Evolutionary conservation across 2,888 invertebrate species (phyloP).

Genomic region (Globia sparganii): DNA sequence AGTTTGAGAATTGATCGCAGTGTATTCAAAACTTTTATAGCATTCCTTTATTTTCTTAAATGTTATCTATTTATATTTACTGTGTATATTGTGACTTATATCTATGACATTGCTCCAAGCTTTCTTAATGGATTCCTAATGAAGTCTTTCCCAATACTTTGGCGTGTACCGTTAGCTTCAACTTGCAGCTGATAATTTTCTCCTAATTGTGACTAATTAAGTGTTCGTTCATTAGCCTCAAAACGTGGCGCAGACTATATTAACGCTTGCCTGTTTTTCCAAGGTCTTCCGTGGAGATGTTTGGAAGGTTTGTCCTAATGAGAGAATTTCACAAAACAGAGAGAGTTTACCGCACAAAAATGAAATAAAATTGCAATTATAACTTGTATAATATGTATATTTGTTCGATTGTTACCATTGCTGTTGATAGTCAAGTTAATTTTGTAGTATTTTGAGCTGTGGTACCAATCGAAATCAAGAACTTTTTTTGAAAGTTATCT

Average conservation of each 20-base stretch:
- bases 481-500: constrained; percentile 77
- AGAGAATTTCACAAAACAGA: constrained; percentile 85
- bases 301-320: constrained; percentile 92
- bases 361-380: constrained; percentile 76
- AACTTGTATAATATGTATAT: constrained; percentile 71
- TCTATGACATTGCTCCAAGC: constrained; percentile 36
- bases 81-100: constrained; percentile 28
- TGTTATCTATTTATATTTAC: not conserved
- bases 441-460: constrained; percentile 70
- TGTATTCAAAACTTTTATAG: not conserved
- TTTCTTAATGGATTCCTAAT: constrained; percentile 48
- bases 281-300: constrained; percentile 92
- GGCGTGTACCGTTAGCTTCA: constrained; percentile 54
- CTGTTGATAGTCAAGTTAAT: constrained; percentile 58
- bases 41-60: not conserved
- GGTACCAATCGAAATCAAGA: constrained; percentile 79
- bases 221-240: constrained; percentile 80
- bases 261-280: constrained; percentile 88
- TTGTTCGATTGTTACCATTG: constrained; percentile 82
- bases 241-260: constrained; percentile 85
- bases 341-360: constrained; percentile 83
- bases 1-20: constrained; percentile 1
- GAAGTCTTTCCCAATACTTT: constrained; percentile 38
- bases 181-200: constrained; percentile 56
- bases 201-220: constrained; percentile 72